A percentile compares a stretch with the other conserved stretches of the same genome.
Evolutionary conservation across 2,888 invertebrate species (phyloP).

Genomic region (Crocallis elinguaria): DNA sequence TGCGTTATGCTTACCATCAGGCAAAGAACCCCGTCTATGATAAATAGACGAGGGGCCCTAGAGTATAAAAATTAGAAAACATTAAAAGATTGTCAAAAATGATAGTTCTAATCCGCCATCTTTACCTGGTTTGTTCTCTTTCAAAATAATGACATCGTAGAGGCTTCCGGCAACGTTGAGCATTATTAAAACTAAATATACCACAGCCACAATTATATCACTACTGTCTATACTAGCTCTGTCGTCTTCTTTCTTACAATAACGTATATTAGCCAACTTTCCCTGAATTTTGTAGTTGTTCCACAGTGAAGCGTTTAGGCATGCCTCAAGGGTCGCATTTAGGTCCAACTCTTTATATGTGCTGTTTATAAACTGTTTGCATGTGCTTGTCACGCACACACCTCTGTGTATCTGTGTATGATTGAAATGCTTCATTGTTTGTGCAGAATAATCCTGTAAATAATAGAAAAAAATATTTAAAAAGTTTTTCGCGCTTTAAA

Average conservation of each 20-base stretch:
- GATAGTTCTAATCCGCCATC: no score
- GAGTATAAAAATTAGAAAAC: no score
- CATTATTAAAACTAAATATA: conserved; percentile 50
- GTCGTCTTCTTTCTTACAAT: conserved; percentile 61
- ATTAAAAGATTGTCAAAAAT: no score
- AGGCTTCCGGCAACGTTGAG: conserved; percentile 65
- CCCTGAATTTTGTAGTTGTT: conserved; percentile 59
- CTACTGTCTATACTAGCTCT: conserved; percentile 47
- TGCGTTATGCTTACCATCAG: no score
- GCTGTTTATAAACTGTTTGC: conserved; percentile 46
- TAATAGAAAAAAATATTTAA: conserved; percentile 1
- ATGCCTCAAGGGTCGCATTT: conserved; percentile 59
- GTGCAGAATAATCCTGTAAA: conserved; percentile 65
- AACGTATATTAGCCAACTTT: conserved; percentile 51
- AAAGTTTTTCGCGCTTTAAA: no score
- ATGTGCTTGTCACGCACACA: conserved; percentile 63
- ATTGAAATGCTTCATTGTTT: conserved; percentile 69
- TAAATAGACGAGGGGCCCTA: no score
- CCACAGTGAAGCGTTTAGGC: conserved; percentile 66
- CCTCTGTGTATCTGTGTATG: conserved; percentile 73
- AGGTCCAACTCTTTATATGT: conserved; percentile 45
- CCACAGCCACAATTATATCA: conserved; percentile 58
- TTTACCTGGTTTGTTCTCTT: conserved; percentile 51
- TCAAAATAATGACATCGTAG: conserved; percentile 50
- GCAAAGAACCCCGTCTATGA: no score